Base-by-base conservation (phyloP, 2,888 invertebrate species). In the Dolomedes plantarius region DNA sequence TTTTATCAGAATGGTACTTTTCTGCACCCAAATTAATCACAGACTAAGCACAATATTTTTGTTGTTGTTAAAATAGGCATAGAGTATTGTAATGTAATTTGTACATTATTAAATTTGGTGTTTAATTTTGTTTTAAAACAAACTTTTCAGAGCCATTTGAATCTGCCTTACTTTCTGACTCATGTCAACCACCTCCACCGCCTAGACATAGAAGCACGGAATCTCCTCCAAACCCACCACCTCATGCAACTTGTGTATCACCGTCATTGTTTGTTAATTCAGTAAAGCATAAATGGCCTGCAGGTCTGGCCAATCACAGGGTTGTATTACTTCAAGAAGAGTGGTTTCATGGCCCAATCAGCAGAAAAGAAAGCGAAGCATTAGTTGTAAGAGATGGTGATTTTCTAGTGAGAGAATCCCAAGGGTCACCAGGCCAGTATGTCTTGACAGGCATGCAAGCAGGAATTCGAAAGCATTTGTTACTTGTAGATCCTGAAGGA, bases 401-500 rank as follows among this genome's bases (percentile, higher is more conserved):
- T 91, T 99, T 99, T 92, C 93, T 99, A 89, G 99, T 99, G 65
- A 94, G 99, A 69, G 98, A 98, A 93, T 98, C 98, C 28, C 95
- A 96, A 89, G 96, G 95, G 88, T 95, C 96, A 74, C 94, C 95
- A 11, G 97, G 97, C 0, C 98, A 99, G 92, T 98, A 96, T 92
- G 98, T 99, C 76, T 93, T 99, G 88, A 98, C 98, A 72, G 98
- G 98, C 16, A 95, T 98, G 92, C 95, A 98, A 91, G 94, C 95
- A 89, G 94, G 94, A 83, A 94, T 94, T 28, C 95, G 96, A 90
- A 97, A 97, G 91, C 99, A 99, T 92, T 93, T 99, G 89, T 93
- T 99, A 88, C 93, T 99, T 78, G 98, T 99, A 89, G 98, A 99
- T 92, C 98, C 98, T 1, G 96, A 97, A 91, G 99, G 99, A 91